Conservation (phyloP, 2,888 invertebrate species). For the Tetramorium bicarinatum region DNA sequence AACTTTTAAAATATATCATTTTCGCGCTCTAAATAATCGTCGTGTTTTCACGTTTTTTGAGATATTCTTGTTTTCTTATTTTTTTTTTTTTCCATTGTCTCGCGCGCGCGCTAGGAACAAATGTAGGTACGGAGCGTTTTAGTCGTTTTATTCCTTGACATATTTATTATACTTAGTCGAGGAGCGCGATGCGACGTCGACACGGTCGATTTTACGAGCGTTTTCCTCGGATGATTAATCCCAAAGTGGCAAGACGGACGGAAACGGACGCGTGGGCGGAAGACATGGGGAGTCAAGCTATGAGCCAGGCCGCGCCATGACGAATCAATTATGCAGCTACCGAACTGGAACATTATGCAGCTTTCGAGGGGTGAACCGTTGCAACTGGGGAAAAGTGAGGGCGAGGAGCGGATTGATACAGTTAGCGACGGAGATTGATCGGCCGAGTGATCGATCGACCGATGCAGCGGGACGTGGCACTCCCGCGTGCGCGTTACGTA, state of each 20-base stretch:
- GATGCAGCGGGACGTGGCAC: conserved; percentile 33
- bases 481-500: neutral
- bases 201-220: conserved; percentile 57
- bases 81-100: neutral
- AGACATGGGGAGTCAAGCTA: conserved; percentile 30
- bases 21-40: neutral
- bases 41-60: neutral
- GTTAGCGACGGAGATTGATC: conserved; percentile 59
- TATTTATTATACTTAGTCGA: conserved; percentile 37
- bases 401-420: conserved; percentile 53
- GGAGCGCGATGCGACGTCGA: conserved; percentile 19
- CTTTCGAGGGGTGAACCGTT: conserved; percentile 43
- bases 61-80: neutral
- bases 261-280: conserved; percentile 41
- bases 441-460: conserved; percentile 55
- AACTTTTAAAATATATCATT: conserved; percentile 16
- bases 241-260: conserved; percentile 58
- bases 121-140: neutral
- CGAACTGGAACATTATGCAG: conserved; percentile 64
- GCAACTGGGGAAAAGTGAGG: conserved; percentile 58
- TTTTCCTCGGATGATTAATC: conserved; percentile 56
- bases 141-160: conserved; percentile 13
- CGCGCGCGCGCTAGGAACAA: neutral
- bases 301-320: conserved; percentile 56
- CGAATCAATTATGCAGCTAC: conserved; percentile 69